These are phyloP conservation scores for Dryocosmus kuriphilus DNA, from an alignment of 2,888 invertebrate genomes.

Conservation along the genomic window DNA sequence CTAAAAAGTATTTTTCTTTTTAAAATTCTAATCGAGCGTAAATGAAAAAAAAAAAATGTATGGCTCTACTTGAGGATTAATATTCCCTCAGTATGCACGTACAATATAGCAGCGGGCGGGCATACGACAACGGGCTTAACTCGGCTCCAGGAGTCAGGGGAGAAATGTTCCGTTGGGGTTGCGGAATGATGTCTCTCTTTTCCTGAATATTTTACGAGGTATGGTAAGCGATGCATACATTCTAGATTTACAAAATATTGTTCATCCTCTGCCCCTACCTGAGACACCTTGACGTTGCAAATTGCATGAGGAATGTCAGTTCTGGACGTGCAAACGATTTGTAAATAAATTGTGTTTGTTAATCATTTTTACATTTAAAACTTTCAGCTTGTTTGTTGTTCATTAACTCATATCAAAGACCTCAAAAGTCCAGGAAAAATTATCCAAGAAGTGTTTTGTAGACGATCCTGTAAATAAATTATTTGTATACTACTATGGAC, in stretches of 20 bases:
- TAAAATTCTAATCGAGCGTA: background rate
- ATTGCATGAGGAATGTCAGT: background rate
- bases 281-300: background rate
- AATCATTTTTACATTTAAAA: background rate
- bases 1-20: background rate
- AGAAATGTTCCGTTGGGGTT: constrained; percentile 34
- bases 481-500: background rate
- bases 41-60: constrained; percentile 5
- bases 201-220: constrained; percentile 30
- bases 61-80: constrained; percentile 19
- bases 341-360: background rate
- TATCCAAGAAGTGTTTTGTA: no score
- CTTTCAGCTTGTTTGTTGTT: no score
- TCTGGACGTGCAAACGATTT: background rate
- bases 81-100: constrained; percentile 30
- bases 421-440: no score
- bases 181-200: constrained; percentile 34
- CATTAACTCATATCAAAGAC: no score
- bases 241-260: constrained; percentile 29
- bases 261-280: background rate
- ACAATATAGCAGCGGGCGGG: constrained; percentile 11
- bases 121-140: constrained; percentile 21
- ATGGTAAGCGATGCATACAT: constrained; percentile 12
- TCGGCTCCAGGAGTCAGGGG: constrained; percentile 10
- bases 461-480: background rate